A percentile compares a stretch with the other conserved stretches of the same genome.
These are phyloP conservation scores for Lamproptera curius DNA, from an alignment of 2,888 invertebrate genomes.

Conservation along the genomic window DNA sequence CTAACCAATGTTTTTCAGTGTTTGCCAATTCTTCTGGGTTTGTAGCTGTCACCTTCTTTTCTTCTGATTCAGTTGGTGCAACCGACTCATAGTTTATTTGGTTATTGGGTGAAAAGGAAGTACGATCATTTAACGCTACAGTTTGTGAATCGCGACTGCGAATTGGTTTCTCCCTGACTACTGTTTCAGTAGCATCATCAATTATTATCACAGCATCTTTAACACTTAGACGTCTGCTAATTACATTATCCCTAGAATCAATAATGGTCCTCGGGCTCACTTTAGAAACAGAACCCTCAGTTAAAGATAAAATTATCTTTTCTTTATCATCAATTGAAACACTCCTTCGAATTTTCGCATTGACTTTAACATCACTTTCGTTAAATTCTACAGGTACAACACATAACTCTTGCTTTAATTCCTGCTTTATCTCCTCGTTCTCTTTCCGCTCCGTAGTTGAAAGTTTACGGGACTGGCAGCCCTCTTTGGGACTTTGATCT, in stretches of 20 bases:
- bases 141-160: constrained; percentile 30
- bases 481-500: constrained; percentile 77
- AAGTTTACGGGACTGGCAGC: constrained; percentile 78
- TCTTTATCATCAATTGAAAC: constrained; percentile 60
- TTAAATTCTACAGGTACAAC: constrained; percentile 41
- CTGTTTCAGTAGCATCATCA: constrained; percentile 27
- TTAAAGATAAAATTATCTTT: constrained; percentile 28
- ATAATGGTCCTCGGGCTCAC: constrained; percentile 47
- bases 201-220: constrained; percentile 32
- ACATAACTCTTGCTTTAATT: constrained; percentile 55
- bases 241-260: constrained; percentile 42
- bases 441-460: constrained; percentile 80
- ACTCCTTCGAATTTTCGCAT: constrained; percentile 35
- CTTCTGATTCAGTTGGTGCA: constrained; percentile 30
- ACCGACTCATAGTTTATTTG: constrained; percentile 32
- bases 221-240: constrained; percentile 33
- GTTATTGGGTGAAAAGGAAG: constrained; percentile 40
- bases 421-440: constrained; percentile 77
- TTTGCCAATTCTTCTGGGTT: constrained; percentile 47
- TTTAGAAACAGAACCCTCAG: constrained; percentile 32
- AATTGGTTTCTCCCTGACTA: constrained; percentile 34
- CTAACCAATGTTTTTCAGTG: constrained; percentile 59
- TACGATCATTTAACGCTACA: constrained; percentile 26
- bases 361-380: constrained; percentile 44
- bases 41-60: constrained; percentile 42